These are phyloP conservation scores for Mystacides longicornis DNA, from an alignment of 2,888 invertebrate species.

Conservation along the genomic window DNA sequence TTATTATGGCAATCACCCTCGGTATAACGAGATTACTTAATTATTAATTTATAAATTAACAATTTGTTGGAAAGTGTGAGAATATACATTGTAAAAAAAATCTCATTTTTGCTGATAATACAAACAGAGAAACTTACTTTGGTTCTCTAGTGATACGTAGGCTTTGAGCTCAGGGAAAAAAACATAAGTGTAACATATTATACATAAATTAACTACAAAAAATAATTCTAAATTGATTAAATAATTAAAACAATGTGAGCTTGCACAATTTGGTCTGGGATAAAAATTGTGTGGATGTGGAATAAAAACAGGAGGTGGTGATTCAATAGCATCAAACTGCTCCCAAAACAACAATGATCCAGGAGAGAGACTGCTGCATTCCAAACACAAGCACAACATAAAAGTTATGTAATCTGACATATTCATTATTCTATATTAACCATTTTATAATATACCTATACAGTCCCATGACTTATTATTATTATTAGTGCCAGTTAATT, in stretches of 20 bases:
- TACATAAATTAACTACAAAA: constrained; percentile 8
- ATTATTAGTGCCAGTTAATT: no score
- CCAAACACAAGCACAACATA: constrained; percentile 19
- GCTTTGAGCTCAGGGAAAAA: constrained; percentile 14
- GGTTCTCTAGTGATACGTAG: constrained; percentile 9
- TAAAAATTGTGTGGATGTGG: constrained; percentile 54
- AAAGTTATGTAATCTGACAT: no score
- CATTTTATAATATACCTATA: no score
- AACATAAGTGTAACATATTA: constrained; percentile 16
- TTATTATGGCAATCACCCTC: no score
- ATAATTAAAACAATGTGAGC: neutral
- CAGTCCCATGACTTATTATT: no score
- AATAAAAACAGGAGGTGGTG: constrained; percentile 62
- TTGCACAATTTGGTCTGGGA: constrained; percentile 15
- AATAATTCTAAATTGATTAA: neutral
- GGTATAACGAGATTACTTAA: no score
- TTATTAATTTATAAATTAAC: no score
- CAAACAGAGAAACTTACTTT: constrained; percentile 13
- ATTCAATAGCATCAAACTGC: constrained; percentile 58
- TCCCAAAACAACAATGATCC: constrained; percentile 36
- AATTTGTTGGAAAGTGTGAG: no score
- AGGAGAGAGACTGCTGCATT: constrained; percentile 24
- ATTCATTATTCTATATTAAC: no score
- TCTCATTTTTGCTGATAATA: no score
- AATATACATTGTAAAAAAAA: no score